Base-by-base conservation (phyloP, 30 jellyfish, hydroid and myxozoan species). In the Pseudorhiza aurosa region DNA sequence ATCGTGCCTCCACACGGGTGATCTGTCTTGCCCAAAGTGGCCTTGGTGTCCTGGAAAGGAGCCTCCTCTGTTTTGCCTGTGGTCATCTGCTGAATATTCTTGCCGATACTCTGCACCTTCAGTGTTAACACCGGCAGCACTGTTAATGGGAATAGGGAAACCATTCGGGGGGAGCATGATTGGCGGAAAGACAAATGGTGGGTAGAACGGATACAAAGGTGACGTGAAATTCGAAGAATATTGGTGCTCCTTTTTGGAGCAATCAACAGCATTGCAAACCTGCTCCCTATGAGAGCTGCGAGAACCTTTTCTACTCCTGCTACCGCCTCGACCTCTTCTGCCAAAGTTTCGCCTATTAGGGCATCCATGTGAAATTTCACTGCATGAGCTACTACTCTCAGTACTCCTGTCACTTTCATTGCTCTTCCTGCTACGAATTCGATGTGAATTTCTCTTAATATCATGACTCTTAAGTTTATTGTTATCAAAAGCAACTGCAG, bases 111-210 rank as follows among this genome's bases (percentile, higher is more conserved):
- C n/a, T n/a, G n/a, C n/a, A n/a, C n/a, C n/a, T n/a, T n/a, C n/a
- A n/a, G n/a, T n/a, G n/a, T n/a, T n/a, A n/a, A n/a, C n/a, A n/a
- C n/a, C n/a, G 26, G n/a, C 57, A 24, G 19, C 77, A 14, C 33
- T 18, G 6, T 29, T 63, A 6, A 29, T 31, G 29, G 18, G 29
- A 63, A 27, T 63, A 21, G 37, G 9, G 59, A 29, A 31, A 7
- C 17, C 57, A 63, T 28, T 25, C 4, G 71, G 69, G 1, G 87
- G 68, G 77, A 74, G 57, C 87, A 74, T 74, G 33, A 0, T 17
- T 53, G 77, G 70, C 5, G 33, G 33, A 30, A 44, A 40, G 17
- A 40, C 12, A 6, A 31, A 37, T 39, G 53, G 74, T 19, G 17
- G 60, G 67, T 15, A 58, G 9, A 27, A 45, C 33, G 58, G 64